Evolutionary conservation across 2,113 vertebrate genomes (phyloP).

Genomic region (Tragelaphus scriptus): DNA sequence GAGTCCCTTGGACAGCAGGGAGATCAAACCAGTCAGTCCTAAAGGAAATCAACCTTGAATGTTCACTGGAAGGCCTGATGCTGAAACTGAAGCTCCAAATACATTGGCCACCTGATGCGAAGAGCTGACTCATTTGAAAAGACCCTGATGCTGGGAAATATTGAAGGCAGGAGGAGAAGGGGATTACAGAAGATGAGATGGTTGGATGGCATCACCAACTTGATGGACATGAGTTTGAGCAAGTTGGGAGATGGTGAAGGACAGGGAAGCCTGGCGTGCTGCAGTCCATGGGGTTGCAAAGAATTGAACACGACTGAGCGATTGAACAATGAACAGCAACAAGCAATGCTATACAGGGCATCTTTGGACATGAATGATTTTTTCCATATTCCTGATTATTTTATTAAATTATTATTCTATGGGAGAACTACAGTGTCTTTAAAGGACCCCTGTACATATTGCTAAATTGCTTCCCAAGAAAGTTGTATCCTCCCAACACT

Average conservation of each 20-base stretch:
- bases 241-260: neutral
- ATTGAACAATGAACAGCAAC: neutral
- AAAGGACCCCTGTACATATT: neutral
- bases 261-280: neutral
- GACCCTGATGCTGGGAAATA: neutral
- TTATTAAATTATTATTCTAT: neutral
- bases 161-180: neutral
- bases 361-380: neutral
- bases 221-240: neutral
- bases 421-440: neutral
- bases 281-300: neutral
- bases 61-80: neutral
- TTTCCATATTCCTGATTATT: neutral
- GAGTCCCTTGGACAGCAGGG: neutral
- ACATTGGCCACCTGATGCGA: neutral
- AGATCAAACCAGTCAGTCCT: neutral
- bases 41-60: neutral
- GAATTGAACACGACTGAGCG: neutral
- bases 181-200: neutral
- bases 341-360: neutral
- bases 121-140: neutral
- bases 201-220: neutral
- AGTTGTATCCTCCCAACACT: neutral
- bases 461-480: neutral
- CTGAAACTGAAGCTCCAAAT: neutral